phyloP scores from a whole-genome alignment of 1,140 invertebrate species.

The Eupeodes corollae region DNA sequence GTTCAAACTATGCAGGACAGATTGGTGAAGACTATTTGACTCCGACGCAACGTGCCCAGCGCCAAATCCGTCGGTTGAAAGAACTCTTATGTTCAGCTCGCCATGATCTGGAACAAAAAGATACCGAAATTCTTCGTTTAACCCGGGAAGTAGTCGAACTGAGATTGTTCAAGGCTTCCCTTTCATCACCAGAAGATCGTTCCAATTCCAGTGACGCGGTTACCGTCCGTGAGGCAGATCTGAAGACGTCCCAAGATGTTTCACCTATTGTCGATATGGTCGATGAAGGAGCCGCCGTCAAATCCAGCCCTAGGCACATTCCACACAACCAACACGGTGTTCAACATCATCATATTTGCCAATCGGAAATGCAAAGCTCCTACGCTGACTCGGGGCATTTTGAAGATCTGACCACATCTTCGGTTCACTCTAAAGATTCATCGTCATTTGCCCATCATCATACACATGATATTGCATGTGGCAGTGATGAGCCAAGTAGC shows the following conservation, averaged over 20 bases:
- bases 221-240: slow-evolving; percentile 53
- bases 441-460: slow-evolving; percentile 21
- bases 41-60: slow-evolving; percentile 70
- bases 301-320: slow-evolving; percentile 39
- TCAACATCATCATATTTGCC: slow-evolving; percentile 20
- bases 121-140: slow-evolving; percentile 64
- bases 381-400: slow-evolving; percentile 76
- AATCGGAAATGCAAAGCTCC: slow-evolving; percentile 51
- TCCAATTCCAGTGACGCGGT: slow-evolving; percentile 63
- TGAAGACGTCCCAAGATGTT: slow-evolving; percentile 38
- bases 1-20: slow-evolving; percentile 60
- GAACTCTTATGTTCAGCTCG: slow-evolving; percentile 57
- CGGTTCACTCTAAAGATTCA: slow-evolving; percentile 63
- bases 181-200: slow-evolving; percentile 58
- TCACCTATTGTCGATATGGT: slow-evolving; percentile 38
- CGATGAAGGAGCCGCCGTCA: slow-evolving; percentile 25
- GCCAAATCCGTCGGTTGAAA: slow-evolving; percentile 63
- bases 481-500: slow-evolving; percentile 35
- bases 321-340: slow-evolving; percentile 21
- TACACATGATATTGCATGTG: slow-evolving; percentile 44
- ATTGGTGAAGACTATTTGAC: slow-evolving; percentile 70
- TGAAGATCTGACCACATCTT: slow-evolving; percentile 63
- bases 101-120: slow-evolving; percentile 64
- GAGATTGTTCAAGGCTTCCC: slow-evolving; percentile 61
- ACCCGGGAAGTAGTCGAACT: slow-evolving; percentile 74